Evolutionary conservation across 2,113 vertebrate genomes (phyloP), one percentile per base, ranked within the genome.

Genomic region (Phaethornis superciliosus): DNA sequence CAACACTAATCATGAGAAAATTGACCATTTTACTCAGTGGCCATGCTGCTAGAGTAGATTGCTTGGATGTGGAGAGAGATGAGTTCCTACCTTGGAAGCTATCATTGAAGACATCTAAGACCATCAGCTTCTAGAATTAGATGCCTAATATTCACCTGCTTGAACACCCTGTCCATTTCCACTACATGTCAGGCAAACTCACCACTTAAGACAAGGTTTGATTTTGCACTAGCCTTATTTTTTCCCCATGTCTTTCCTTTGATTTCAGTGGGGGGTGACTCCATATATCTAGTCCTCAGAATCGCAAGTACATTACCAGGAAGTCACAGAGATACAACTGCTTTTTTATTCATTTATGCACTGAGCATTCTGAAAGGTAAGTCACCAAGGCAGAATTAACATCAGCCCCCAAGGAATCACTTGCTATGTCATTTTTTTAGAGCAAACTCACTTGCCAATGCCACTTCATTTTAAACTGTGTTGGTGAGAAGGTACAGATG

Each of bases 21-120:
- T 0, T 18, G 19, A 35, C 4, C 10, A 14, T 58, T 79, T 26
- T 65, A 5, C 35, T 62, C 15, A 26, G 10, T 51, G 28, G 23
- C 1, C 4, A 33, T 55, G 28, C 5, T 75, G 20, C 4, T 81
- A 35, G 30, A 63, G n/a, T 22, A 65, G 74, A 20, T 59, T 75
- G 3, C 15, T 26, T 49, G 20, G 5, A 12, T 0, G 0, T 26
- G n/a, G 15, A 44, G 19, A 18, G 7, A 26, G 18, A 0, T 72
- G 27, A 4, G 15, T 40, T 90, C 33, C 62, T 35, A 32, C 27
- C 16, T 56, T 49, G n/a, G 18, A 2, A 69, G 33, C 10, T 85
- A 8, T 18, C 19, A 9, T 0, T 54, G 35, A 35, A 44, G 6
- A 40, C 10, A 11, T 65, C 20, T 69, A 72, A 87, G 20, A 10